Evolutionary conservation across 2,888 invertebrate genomes (phyloP).

Genomic region (Strigamia transsilvanica): DNA sequence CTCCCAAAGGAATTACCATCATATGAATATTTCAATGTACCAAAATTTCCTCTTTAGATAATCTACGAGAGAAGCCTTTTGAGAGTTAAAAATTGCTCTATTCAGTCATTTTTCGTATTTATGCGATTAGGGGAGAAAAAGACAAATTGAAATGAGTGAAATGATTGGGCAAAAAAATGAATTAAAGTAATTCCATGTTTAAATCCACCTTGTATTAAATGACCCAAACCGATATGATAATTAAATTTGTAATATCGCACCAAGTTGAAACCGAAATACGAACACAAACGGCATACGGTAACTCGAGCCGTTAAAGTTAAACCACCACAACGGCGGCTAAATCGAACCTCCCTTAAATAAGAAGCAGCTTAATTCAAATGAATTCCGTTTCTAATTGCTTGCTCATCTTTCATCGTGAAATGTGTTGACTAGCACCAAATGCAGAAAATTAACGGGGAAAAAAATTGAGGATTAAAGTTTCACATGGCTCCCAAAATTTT

Average conservation of each 20-base stretch:
- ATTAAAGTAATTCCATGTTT: conserved; percentile 21
- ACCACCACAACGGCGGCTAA: background rate
- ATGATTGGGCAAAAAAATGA: background rate
- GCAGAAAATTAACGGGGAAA: background rate
- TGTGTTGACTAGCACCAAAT: conserved; percentile 24
- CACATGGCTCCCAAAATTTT: conserved; percentile 17
- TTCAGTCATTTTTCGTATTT: conserved; percentile 13
- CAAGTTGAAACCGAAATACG: conserved; percentile 26
- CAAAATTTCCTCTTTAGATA: conserved; percentile 25
- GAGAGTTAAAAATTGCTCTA: conserved; percentile 23
- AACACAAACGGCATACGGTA: conserved; percentile 13
- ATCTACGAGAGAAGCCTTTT: conserved; percentile 31
- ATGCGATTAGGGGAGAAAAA: background rate
- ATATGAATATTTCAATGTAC: conserved; percentile 33
- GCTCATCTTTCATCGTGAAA: conserved; percentile 18
- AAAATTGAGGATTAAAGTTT: conserved; percentile 19
- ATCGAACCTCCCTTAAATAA: conserved; percentile 10
- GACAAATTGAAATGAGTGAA: conserved; percentile 1
- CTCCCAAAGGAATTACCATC: conserved; percentile 22
- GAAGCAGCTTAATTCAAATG: conserved; percentile 23
- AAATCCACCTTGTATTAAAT: background rate
- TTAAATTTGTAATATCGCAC: conserved; percentile 41
- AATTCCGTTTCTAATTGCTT: conserved; percentile 33
- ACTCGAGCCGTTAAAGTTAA: conserved; percentile 26
- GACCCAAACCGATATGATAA: conserved; percentile 1